Evolutionary conservation across 2,797 vertebrate genomes (phyloP).

Genomic region (Falco concolor): DNA sequence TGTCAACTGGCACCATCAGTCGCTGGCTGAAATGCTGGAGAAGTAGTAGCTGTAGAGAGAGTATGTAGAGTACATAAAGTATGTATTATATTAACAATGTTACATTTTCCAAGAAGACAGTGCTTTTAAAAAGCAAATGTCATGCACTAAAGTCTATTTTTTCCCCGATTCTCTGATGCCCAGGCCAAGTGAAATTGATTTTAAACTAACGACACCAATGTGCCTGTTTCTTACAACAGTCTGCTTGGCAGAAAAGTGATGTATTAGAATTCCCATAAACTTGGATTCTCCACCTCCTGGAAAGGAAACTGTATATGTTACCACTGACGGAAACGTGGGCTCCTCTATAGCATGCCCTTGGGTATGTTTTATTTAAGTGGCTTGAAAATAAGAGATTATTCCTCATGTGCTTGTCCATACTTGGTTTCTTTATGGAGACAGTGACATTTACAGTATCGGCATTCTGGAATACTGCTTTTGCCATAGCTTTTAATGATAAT

Average conservation of each 20-base stretch:
- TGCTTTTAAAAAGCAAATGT: background rate
- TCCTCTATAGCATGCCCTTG: slow-evolving; percentile 1
- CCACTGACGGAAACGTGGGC: background rate
- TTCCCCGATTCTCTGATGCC: background rate
- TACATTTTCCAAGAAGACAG: background rate
- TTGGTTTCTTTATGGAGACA: background rate
- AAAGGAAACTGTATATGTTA: background rate
- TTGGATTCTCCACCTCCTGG: background rate
- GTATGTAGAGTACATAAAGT: background rate
- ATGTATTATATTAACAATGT: background rate
- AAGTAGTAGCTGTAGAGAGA: background rate
- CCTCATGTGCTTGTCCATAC: background rate
- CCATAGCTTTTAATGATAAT: background rate
- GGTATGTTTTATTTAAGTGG: slow-evolving; percentile 46
- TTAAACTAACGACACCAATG: background rate
- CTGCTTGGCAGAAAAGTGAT: background rate
- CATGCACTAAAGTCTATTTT: background rate
- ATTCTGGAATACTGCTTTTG: slow-evolving; percentile 9
- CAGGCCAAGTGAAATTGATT: background rate
- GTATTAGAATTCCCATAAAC: background rate
- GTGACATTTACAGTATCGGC: slow-evolving; percentile 41
- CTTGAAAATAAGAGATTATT: slow-evolving; percentile 38
- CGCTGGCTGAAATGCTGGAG: background rate
- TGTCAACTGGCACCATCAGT: background rate
- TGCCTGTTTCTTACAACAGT: background rate